Evolutionary conservation across 2,888 invertebrate species (phyloP), one percentile per base, ranked within the genome.

Genomic region (Plebejus argus): DNA sequence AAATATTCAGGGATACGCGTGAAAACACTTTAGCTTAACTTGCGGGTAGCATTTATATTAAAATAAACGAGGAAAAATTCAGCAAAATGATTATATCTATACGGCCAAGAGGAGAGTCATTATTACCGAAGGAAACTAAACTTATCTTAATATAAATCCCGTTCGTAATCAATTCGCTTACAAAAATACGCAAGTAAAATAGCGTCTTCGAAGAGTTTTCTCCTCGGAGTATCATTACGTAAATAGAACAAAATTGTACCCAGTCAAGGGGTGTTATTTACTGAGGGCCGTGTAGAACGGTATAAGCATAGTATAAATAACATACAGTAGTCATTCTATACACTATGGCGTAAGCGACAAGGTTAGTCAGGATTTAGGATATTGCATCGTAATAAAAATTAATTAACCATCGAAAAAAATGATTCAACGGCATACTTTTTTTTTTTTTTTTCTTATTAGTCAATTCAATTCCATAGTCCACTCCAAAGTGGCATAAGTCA

Each of bases 181-280:
- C 90, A 90, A 92, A 90, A 90, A 89, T 87, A 89, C 85, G 74
- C 83, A 85, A 87, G 84, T 86, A 87, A 88, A 87, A 89, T 80
- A 83, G 85, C 87, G 84, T 81, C 83, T 83, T 85, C 82, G 77
- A 84, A 84, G 88, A 88, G 85, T 88, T 87, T 82, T 83, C 83
- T 89, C 88, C 89, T 84, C 80, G 79, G 88, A 88, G 89, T 88
- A 91, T 90, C 90, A 90, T 92, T 91, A 90, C 87, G 88, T 89
- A 91, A 92, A 93, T 90, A 91, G 88, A 90, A 89, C 88, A 88
- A 89, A 91, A 90, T 91, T 90, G 89, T 88, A 86, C 86, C 86
- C 87, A 86, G 86, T 85, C 85, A 89, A 92, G 88, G 91, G 92
- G 90, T 90, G 89, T 91, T 92, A 91, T 93, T 93, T 92, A 92